Evolutionary conservation across 2,888 invertebrate genomes (phyloP).

Genomic region (Bhutanitis thaidina): DNA sequence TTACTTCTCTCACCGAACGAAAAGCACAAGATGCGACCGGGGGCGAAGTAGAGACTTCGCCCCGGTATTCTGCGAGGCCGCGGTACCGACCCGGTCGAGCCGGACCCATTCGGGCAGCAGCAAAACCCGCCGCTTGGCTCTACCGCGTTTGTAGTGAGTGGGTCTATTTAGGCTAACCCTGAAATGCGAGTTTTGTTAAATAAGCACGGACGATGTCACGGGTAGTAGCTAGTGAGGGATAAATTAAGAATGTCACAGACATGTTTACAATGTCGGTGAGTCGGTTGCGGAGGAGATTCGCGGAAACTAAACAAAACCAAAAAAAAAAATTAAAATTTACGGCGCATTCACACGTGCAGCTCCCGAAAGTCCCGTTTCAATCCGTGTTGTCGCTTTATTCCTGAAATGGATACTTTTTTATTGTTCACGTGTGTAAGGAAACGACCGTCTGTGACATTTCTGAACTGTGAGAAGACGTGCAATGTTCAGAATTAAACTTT

Average conservation of each 20-base stretch:
- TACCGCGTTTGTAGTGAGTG: too few species aligned
- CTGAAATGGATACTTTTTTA: constrained; percentile 9
- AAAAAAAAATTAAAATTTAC: constrained; percentile 11
- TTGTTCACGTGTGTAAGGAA: not conserved
- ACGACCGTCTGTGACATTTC: constrained; percentile 1
- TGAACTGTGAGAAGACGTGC: not conserved
- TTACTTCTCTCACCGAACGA: too few species aligned
- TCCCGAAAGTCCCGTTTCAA: constrained; percentile 7
- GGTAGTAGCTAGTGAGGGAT: not conserved
- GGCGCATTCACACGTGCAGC: not conserved
- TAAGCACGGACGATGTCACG: too few species aligned
- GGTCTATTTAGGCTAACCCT: too few species aligned
- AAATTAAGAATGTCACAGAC: constrained; percentile 5
- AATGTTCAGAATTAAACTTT: not conserved
- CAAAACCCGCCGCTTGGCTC: too few species aligned
- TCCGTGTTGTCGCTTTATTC: constrained; percentile 2
- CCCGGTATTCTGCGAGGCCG: too few species aligned
- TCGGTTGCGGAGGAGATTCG: not conserved
- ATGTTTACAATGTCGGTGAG: not conserved
- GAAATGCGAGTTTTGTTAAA: too few species aligned
- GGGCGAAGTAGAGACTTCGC: too few species aligned
- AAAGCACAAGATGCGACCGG: too few species aligned
- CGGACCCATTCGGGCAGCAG: too few species aligned
- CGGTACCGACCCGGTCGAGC: too few species aligned
- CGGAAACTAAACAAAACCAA: constrained; percentile 12